Percentiles rank a stretch among this genome's conserved stretches.
phyloP scores from a whole-genome alignment of 1,140 invertebrate genomes.

The Matsumurasca onukii region DNA sequence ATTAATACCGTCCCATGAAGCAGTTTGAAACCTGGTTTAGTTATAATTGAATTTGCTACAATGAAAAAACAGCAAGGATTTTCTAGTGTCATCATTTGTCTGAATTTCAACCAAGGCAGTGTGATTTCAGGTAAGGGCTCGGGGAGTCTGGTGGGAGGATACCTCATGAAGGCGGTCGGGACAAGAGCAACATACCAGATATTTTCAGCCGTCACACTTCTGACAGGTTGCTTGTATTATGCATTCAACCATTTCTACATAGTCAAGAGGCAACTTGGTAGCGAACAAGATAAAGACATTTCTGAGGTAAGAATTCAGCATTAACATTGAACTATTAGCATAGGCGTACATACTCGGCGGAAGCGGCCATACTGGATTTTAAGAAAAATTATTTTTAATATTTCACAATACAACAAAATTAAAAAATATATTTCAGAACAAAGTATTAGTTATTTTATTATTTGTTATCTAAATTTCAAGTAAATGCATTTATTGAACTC shows the following conservation, averaged over 20 bases:
- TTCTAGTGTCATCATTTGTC: no score
- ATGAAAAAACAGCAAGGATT: no score
- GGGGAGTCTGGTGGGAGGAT: constrained; percentile 75
- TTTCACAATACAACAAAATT: no score
- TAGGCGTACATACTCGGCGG: neutral
- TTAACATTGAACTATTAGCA: neutral
- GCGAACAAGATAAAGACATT: neutral
- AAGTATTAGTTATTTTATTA: no score
- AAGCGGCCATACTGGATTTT: neutral
- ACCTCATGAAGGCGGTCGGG: constrained; percentile 70
- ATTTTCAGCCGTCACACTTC: constrained; percentile 60
- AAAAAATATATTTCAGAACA: no score
- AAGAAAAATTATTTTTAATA: constrained; percentile 2
- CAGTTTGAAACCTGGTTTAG: no score
- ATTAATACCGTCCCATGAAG: no score
- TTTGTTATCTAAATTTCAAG: no score
- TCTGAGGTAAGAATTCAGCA: neutral
- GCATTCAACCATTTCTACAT: constrained; percentile 67
- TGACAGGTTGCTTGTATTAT: constrained; percentile 68
- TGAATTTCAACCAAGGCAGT: no score
- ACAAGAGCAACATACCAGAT: constrained; percentile 72
- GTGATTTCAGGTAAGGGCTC: constrained; percentile 66
- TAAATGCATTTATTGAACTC: no score
- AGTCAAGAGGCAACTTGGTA: constrained; percentile 48
- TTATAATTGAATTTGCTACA: no score